Conservation (phyloP, 2,113 vertebrate genomes). For the Strix uralensis region DNA sequence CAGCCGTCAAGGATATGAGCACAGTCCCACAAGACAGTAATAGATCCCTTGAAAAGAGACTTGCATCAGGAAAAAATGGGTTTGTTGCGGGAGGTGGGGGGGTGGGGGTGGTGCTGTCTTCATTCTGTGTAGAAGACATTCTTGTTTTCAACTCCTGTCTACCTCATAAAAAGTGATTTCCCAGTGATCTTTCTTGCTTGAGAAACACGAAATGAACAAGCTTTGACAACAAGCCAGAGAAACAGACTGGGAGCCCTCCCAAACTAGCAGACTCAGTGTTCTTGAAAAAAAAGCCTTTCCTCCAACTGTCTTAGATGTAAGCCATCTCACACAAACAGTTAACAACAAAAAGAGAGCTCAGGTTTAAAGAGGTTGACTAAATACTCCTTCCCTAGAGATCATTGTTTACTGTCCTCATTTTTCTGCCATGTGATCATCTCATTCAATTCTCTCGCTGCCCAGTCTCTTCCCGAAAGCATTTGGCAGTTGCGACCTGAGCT, state of each 20-base stretch:
- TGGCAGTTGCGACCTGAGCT: slow-evolving; percentile 34
- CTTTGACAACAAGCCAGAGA: neutral
- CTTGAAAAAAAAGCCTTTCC: neutral
- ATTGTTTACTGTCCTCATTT: slow-evolving; percentile 66
- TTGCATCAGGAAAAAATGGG: neutral
- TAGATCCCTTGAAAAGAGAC: slow-evolving; percentile 42
- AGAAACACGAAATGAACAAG: slow-evolving; percentile 24
- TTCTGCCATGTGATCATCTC: slow-evolving; percentile 63
- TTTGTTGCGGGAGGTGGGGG: neutral
- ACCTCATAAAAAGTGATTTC: neutral
- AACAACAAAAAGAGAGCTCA: slow-evolving; percentile 25
- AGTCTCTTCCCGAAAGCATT: slow-evolving; percentile 41
- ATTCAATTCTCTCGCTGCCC: slow-evolving; percentile 45
- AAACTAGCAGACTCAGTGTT: neutral
- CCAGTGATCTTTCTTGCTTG: neutral
- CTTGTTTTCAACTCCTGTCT: neutral
- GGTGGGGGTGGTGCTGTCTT: neutral
- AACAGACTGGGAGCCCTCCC: neutral
- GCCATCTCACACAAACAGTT: neutral
- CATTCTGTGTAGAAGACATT: neutral
- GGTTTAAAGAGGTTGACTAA: slow-evolving; percentile 50
- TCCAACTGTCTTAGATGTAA: neutral
- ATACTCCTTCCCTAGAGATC: slow-evolving; percentile 57
- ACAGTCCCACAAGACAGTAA: neutral
- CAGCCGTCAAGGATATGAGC: neutral